phyloP scores from a whole-genome alignment of 2,797 vertebrate species.

The Chlorospingus semifuscus region DNA sequence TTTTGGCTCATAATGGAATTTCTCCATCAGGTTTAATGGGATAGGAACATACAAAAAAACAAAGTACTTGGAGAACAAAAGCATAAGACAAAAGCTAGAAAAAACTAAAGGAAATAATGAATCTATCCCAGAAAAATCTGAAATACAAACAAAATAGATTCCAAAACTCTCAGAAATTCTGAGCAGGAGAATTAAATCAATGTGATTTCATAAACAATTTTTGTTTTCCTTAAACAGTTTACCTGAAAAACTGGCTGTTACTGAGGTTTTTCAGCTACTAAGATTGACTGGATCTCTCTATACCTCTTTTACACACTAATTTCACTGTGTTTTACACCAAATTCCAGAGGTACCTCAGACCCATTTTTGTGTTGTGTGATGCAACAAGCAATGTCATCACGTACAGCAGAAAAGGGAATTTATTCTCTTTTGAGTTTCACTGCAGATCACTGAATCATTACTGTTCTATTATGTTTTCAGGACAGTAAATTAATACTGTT shows the following conservation, averaged over 20 bases:
- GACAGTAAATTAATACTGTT: background rate
- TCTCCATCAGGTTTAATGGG: background rate
- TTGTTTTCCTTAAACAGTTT: background rate
- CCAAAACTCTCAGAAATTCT: background rate
- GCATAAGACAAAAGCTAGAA: background rate
- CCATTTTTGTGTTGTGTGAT: background rate
- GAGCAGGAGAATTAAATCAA: background rate
- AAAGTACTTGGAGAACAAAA: background rate
- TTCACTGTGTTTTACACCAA: background rate
- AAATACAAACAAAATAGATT: background rate
- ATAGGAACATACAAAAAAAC: background rate
- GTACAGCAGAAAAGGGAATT: background rate
- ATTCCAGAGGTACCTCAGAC: background rate
- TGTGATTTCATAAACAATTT: background rate
- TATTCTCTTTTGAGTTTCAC: background rate
- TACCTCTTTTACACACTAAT: background rate
- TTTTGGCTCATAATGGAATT: background rate
- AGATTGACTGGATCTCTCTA: background rate
- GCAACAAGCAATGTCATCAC: background rate
- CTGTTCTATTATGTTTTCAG: background rate
- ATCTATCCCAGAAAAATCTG: background rate
- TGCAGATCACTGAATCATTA: background rate
- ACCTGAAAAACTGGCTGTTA: background rate
- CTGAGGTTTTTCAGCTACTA: background rate
- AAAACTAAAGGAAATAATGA: background rate